Evolutionary conservation across 2,888 invertebrate species (phyloP).

Genomic region (Aleiodes leptofemur): DNA sequence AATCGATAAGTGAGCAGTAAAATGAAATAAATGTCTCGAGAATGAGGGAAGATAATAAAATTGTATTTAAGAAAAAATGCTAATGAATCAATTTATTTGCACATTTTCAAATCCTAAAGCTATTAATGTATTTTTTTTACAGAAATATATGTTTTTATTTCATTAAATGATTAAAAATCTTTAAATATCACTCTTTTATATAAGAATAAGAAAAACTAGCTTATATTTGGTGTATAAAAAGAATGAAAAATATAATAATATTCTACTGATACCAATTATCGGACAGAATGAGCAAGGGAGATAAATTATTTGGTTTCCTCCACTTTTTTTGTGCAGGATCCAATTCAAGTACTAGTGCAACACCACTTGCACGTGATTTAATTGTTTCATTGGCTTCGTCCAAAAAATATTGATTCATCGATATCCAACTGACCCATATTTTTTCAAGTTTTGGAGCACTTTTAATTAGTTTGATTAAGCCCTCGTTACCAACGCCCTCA

Average conservation of each 20-base stretch:
- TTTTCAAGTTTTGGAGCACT: conserved; percentile 9
- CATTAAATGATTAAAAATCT: too few relatives aligned
- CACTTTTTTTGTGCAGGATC: conserved; percentile 28
- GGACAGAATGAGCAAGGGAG: conserved; percentile 22
- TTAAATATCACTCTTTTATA: too few relatives aligned
- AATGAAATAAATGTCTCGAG: too few relatives aligned
- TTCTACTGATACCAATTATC: conserved; percentile 27
- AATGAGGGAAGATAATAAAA: too few relatives aligned
- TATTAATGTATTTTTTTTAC: too few relatives aligned
- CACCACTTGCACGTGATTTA: conserved; percentile 3
- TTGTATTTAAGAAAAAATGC: too few relatives aligned
- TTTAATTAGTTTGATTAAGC: conserved; percentile 6
- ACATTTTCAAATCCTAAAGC: too few relatives aligned
- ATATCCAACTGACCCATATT: conserved; percentile 25
- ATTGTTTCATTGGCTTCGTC: conserved; percentile 17
- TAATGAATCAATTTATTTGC: too few relatives aligned
- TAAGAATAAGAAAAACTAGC: too few relatives aligned
- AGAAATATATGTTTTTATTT: too few relatives aligned
- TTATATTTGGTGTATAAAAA: background rate
- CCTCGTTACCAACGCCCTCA: conserved; percentile 17
- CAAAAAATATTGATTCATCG: conserved; percentile 18
- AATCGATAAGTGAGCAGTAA: too few relatives aligned
- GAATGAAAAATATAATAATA: background rate
- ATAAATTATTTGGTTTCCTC: conserved; percentile 19
- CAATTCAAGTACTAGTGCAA: conserved; percentile 8